phyloP scores from a whole-genome alignment of 2,113 vertebrate species.

The Cervus canadensis region DNA sequence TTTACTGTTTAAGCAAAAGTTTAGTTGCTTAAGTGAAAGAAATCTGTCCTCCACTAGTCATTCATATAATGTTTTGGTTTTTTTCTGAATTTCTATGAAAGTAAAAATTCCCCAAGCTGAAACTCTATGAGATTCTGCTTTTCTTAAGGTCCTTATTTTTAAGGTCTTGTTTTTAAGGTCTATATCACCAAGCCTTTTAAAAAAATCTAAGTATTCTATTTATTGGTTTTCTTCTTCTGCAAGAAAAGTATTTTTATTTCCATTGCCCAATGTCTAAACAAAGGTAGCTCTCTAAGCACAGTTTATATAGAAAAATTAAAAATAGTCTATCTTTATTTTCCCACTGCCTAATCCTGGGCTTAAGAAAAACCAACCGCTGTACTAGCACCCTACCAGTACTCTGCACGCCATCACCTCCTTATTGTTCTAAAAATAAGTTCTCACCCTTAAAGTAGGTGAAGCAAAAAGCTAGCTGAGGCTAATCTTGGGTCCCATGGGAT shows the following conservation, averaged over 20 bases:
- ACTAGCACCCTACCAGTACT: neutral
- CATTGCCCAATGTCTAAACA: neutral
- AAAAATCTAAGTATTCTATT: neutral
- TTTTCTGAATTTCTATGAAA: neutral
- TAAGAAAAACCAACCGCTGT: neutral
- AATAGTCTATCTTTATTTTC: neutral
- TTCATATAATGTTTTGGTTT: neutral
- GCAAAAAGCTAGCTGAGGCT: neutral
- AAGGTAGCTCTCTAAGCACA: neutral
- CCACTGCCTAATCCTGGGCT: neutral
- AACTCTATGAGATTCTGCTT: neutral
- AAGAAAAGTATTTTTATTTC: neutral
- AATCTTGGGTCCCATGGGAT: neutral
- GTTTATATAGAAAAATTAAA: neutral
- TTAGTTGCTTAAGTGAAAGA: neutral
- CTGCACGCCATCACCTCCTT: neutral
- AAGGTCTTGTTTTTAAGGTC: neutral
- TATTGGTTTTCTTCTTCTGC: neutral
- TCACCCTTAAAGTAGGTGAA: neutral
- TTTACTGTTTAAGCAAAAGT: neutral
- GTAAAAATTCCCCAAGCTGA: neutral
- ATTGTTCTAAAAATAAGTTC: conserved; percentile 4
- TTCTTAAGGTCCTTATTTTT: neutral
- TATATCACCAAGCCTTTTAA: neutral
- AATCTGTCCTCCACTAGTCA: neutral